Conservation (phyloP, 2,113 vertebrate species). For the Pterocles gutturalis region DNA sequence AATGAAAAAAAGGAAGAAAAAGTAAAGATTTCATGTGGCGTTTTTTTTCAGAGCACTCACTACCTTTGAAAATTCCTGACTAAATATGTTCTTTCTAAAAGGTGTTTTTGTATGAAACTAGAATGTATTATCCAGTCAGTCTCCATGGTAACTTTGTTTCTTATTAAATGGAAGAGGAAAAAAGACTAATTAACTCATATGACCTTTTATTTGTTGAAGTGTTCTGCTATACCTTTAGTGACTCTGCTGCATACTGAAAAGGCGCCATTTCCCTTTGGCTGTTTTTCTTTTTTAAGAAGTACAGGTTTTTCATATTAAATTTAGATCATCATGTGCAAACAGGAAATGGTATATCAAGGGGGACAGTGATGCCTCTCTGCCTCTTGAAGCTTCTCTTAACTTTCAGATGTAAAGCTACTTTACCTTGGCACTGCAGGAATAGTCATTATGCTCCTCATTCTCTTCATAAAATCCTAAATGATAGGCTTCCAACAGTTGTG, state of each 20-base stretch:
- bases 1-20: background rate
- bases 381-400: slow-evolving; percentile 2
- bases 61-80: slow-evolving; percentile 40
- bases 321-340: background rate
- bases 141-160: slow-evolving; percentile 79
- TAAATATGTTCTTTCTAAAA: slow-evolving; percentile 52
- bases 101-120: slow-evolving; percentile 58
- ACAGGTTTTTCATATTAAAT: background rate
- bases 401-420: background rate
- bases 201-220: slow-evolving; percentile 65
- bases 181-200: slow-evolving; percentile 69
- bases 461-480: background rate
- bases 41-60: background rate
- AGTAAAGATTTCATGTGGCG: background rate
- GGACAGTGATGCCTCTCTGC: background rate
- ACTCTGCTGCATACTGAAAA: background rate
- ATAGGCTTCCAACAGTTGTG: background rate
- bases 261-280: background rate
- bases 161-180: slow-evolving; percentile 72
- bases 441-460: background rate
- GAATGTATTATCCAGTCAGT: slow-evolving; percentile 66
- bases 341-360: background rate
- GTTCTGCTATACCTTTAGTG: slow-evolving; percentile 19
- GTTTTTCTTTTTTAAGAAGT: background rate
- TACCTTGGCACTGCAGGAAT: background rate